phyloP scores from a whole-genome alignment of 2,113 vertebrate genomes.

The Rhagologus leucostigma region DNA sequence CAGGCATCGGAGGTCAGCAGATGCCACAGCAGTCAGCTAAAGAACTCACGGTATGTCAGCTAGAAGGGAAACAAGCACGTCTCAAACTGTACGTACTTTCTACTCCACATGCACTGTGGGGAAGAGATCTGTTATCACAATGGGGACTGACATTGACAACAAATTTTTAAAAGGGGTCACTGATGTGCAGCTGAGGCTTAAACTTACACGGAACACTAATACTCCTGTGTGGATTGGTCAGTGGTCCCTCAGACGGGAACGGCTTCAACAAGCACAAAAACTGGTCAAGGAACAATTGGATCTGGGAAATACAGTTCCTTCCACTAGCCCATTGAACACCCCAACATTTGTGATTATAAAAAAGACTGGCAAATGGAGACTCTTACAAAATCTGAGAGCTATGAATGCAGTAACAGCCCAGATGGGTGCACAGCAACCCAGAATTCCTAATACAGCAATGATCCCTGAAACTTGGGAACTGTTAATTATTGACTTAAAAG shows the following conservation, averaged over 20 bases:
- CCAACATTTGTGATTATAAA: background rate
- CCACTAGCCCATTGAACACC: too few species aligned
- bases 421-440: rapidly evolving
- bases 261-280: background rate
- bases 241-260: background rate
- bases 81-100: background rate
- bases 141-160: background rate
- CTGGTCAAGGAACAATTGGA: background rate
- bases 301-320: background rate
- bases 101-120: background rate
- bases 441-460: background rate
- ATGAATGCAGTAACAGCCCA: background rate
- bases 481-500: background rate
- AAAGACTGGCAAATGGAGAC: background rate
- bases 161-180: background rate
- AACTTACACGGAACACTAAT: background rate
- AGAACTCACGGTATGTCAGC: rapidly evolving
- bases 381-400: background rate
- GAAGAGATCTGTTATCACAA: background rate
- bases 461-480: background rate
- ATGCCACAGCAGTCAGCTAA: background rate
- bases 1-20: rapidly evolving
- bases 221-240: background rate
- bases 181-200: rapidly evolving
- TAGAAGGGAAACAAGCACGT: background rate